Percentiles rank a stretch among this genome's conserved stretches.
Evolutionary conservation across 2,113 vertebrate species (phyloP).

Genomic region (Sturnus vulgaris): DNA sequence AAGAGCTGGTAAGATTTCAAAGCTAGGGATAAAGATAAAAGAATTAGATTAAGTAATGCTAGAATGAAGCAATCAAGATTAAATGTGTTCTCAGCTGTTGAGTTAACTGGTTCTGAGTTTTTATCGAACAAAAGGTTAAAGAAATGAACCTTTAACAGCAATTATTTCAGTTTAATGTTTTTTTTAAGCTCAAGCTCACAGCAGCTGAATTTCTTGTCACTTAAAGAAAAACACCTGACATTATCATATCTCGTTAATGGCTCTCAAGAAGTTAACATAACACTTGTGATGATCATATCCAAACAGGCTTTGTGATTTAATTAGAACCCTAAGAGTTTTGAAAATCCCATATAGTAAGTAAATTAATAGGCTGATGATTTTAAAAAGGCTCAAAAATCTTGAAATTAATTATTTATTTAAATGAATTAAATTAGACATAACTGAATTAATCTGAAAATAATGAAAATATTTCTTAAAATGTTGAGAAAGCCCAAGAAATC

Average conservation of each 20-base stretch:
- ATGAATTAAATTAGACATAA: not conserved
- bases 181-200: constrained; percentile 16
- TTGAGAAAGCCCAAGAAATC: not conserved
- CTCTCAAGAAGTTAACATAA: constrained; percentile 42
- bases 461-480: not conserved
- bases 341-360: not conserved
- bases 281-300: not conserved
- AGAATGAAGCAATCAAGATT: constrained; percentile 61
- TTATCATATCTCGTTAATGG: constrained; percentile 25
- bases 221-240: not conserved
- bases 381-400: not conserved
- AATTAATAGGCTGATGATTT: not conserved
- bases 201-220: not conserved
- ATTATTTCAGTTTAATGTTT: constrained; percentile 34
- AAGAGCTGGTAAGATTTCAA: constrained; percentile 54
- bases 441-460: not conserved
- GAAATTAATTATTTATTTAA: not conserved
- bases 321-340: not conserved
- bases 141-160: not conserved
- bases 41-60: constrained; percentile 64
- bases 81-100: constrained; percentile 59
- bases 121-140: constrained; percentile 47
- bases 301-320: constrained; percentile 20
- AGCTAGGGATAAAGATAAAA: constrained; percentile 62
- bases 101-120: constrained; percentile 25